Evolutionary conservation across 2,888 invertebrate species (phyloP).

Genomic region (Epirrhoe tristata): DNA sequence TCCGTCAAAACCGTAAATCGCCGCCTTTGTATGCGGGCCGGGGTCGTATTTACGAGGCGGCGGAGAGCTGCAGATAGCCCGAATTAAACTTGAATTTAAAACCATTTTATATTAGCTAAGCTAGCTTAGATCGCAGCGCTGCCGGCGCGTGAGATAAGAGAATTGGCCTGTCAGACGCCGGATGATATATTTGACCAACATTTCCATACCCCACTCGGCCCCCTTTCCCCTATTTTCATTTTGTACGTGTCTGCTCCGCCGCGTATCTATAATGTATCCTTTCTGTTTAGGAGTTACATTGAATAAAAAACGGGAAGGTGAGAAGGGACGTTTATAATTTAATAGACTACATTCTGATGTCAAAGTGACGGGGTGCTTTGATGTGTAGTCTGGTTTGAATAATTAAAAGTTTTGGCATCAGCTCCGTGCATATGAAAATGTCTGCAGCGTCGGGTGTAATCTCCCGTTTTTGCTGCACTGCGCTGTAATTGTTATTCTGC

Average conservation of each 20-base stretch:
- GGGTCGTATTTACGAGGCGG: constrained; percentile 73
- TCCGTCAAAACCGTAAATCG: constrained; percentile 83
- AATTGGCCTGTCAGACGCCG: constrained; percentile 95
- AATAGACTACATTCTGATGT: constrained; percentile 72
- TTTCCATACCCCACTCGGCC: constrained; percentile 88
- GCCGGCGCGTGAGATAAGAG: constrained; percentile 90
- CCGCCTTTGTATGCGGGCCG: constrained; percentile 75
- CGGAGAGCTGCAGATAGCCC: constrained; percentile 79
- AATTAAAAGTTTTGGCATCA: constrained; percentile 70
- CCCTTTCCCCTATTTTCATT: constrained; percentile 82
- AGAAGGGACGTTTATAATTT: constrained; percentile 73
- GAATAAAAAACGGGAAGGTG: constrained; percentile 76
- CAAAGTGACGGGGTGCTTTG: constrained; percentile 62
- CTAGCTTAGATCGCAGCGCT: constrained; percentile 84
- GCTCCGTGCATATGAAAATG: constrained; percentile 52
- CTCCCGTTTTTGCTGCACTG: constrained; percentile 64
- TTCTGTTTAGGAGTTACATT: constrained; percentile 79
- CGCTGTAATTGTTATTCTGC: constrained; percentile 59
- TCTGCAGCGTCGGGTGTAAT: constrained; percentile 55
- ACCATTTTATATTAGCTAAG: constrained; percentile 86
- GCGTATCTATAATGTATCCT: constrained; percentile 82
- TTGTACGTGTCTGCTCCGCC: constrained; percentile 83
- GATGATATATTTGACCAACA: constrained; percentile 96
- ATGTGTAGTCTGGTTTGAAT: constrained; percentile 58
- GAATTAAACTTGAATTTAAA: constrained; percentile 86